These are phyloP conservation scores for Drosophila hydei DNA, from an alignment of 1,140 invertebrate genomes.

Conservation along the genomic window DNA sequence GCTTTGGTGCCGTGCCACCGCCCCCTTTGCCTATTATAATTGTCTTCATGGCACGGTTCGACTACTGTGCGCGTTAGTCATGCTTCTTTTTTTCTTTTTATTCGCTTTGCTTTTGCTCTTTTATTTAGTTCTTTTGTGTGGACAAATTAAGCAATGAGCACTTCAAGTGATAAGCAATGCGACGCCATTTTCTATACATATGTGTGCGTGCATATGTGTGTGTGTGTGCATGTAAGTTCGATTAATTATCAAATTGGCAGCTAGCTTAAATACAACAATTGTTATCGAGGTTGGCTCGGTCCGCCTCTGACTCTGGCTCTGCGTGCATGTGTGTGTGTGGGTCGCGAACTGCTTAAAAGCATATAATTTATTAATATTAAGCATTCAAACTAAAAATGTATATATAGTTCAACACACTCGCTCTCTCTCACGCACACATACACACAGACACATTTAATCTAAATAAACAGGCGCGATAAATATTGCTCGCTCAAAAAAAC, in stretches of 20 bases:
- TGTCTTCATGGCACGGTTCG: constrained; percentile 22
- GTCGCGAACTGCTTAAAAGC: constrained; percentile 49
- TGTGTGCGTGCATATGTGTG: constrained; percentile 6
- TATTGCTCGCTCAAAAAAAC: constrained; percentile 7
- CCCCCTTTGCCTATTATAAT: background rate
- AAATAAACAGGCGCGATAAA: constrained; percentile 69
- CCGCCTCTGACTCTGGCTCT: background rate
- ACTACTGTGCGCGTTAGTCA: constrained; percentile 27
- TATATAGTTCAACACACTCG: background rate
- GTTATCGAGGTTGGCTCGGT: background rate
- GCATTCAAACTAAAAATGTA: constrained; percentile 20
- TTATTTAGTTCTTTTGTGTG: constrained; percentile 25
- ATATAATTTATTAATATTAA: constrained; percentile 67
- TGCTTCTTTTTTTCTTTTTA: constrained; percentile 30
- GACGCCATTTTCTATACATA: constrained; percentile 56
- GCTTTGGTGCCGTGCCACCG: no score
- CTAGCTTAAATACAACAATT: constrained; percentile 49
- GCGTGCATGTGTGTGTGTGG: background rate
- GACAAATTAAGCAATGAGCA: constrained; percentile 56
- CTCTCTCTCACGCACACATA: background rate
- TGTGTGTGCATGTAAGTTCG: constrained; percentile 46
- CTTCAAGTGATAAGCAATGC: constrained; percentile 74
- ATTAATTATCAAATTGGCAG: constrained; percentile 72
- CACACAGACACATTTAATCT: constrained; percentile 55
- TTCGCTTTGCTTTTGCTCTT: background rate